Evolutionary conservation across 2,113 vertebrate genomes (phyloP), one percentile per base, ranked within the genome.

Genomic region (Perccottus glenii): DNA sequence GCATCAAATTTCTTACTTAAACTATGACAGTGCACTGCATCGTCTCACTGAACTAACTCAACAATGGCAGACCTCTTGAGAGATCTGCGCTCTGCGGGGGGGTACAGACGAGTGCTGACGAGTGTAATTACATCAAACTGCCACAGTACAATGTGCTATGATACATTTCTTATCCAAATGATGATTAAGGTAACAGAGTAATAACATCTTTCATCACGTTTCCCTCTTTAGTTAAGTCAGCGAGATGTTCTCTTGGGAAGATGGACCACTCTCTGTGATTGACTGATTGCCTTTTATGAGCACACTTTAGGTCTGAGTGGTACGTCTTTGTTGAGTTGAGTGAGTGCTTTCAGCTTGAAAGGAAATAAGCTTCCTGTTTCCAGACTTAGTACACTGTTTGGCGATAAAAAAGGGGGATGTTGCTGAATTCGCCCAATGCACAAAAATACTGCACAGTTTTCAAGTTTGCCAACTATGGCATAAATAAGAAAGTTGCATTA

Each of bases 281-380:
- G 19, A 52, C 19, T 45, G 55, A 67, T 56, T 38, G 60, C 12
- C 38, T 27, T 72, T 65, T 14, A 52, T 52, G 63, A 11, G 61
- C 8, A 5, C 57, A 55, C n/a, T 73, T 35, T 46, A 27, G 16
- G 14, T 40, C 50, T 60, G 48, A 67, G 35, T 48, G 53, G 16
- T 44, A 4, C 27, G 35, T 42, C 11, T 61, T 62, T 14, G 36
- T 5, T n/a, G 0, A 44, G 55, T 11, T 15, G 16, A 35, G 45
- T 32, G 6, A 14, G 10, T 65, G 47, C 61, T 64, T 43, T 27
- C 8, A 33, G 49, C 33, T 32, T 32, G 19, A 11, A 32, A 35
- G 4, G 9, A 33, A 53, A 27, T 61, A 4, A 53, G 56, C 15
- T n/a, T 4, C 55, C 9, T 27, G 43, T 38, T 7, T 5, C 35